A percentile compares a stretch with the other conserved stretches of the same genome.
Evolutionary conservation across 2,888 invertebrate genomes (phyloP).

Genomic region (Scaptomyza flava): DNA sequence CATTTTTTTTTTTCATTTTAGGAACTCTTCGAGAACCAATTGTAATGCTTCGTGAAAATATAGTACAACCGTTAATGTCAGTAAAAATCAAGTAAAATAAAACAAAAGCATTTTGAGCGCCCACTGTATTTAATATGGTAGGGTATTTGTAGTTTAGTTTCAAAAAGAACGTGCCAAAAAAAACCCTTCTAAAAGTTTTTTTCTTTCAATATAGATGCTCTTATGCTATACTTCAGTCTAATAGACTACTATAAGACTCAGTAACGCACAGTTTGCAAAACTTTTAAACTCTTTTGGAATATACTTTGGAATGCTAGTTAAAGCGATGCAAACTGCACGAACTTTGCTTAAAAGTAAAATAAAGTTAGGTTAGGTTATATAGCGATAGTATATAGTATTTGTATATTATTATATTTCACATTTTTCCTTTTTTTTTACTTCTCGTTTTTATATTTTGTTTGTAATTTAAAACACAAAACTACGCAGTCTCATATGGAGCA

Average conservation of each 20-base stretch:
- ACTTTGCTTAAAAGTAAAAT: slow-evolving; percentile 34
- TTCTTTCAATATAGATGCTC: slow-evolving; percentile 14
- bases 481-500: slow-evolving; percentile 77
- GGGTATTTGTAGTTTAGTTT: slow-evolving; percentile 16
- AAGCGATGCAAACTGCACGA: slow-evolving; percentile 30
- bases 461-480: slow-evolving; percentile 61
- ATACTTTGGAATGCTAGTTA: background rate
- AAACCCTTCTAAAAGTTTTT: slow-evolving; percentile 29
- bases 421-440: slow-evolving; percentile 5
- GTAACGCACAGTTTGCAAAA: slow-evolving; percentile 28
- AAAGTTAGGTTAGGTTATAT: slow-evolving; percentile 27
- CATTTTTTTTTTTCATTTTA: no score
- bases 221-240: slow-evolving; percentile 64
- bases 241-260: slow-evolving; percentile 53
- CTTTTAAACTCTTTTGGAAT: background rate
- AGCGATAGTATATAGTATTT: slow-evolving; percentile 25
- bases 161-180: slow-evolving; percentile 26
- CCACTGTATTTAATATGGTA: slow-evolving; percentile 1
- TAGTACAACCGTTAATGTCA: background rate
- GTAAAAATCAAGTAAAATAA: background rate
- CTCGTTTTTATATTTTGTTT: slow-evolving; percentile 20
- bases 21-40: background rate
- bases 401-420: slow-evolving; percentile 12
- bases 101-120: background rate
- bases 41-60: background rate